phyloP scores from a whole-genome alignment of 2,797 vertebrate genomes.

The Streptopelia turtur region DNA sequence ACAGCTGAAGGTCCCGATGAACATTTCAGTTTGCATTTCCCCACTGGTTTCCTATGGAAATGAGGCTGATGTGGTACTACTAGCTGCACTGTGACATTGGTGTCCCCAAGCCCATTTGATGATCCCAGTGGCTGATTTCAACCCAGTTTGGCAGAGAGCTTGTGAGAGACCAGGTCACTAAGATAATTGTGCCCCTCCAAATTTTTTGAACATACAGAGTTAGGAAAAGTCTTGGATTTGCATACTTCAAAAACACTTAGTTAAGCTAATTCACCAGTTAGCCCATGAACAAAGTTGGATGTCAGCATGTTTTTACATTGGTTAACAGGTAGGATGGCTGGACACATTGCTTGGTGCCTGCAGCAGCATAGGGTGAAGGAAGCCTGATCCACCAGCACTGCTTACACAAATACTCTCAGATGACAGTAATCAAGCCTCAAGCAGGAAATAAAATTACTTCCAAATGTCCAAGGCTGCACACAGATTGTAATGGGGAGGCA shows the following conservation, averaged over 20 bases:
- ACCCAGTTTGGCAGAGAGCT: background rate
- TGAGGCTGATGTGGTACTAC: background rate
- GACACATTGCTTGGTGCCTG: background rate
- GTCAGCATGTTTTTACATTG: background rate
- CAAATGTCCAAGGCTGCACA: background rate
- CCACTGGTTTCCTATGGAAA: background rate
- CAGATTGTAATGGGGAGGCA: background rate
- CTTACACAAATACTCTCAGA: background rate
- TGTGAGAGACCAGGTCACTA: background rate
- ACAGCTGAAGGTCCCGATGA: background rate
- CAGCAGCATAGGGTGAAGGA: background rate
- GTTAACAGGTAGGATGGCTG: background rate
- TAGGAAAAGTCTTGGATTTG: background rate
- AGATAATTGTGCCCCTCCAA: background rate
- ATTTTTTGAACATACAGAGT: background rate
- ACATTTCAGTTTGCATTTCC: background rate
- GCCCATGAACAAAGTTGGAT: background rate
- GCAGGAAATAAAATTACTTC: slow-evolving; percentile 9
- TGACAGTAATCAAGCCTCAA: background rate
- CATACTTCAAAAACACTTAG: background rate
- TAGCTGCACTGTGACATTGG: background rate
- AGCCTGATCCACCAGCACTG: background rate
- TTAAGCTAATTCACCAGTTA: background rate
- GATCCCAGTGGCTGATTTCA: background rate
- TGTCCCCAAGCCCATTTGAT: background rate